phyloP scores from a whole-genome alignment of 1,140 invertebrate species.

The Microvelia longipes region DNA sequence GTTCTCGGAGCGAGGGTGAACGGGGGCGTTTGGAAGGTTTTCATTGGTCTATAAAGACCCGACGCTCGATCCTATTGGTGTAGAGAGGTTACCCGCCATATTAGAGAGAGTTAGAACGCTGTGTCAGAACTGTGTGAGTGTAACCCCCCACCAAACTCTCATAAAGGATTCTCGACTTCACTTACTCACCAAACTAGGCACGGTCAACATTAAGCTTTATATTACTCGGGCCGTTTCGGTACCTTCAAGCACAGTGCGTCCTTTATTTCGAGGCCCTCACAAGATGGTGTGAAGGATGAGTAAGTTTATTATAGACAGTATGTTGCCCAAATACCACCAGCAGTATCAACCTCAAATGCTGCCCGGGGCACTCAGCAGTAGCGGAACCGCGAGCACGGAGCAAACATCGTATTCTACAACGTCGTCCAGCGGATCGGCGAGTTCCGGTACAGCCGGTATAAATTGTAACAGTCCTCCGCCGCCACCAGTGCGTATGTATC shows the following conservation, averaged over 20 bases:
- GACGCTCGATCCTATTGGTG: not conserved
- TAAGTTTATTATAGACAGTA: slow-evolving; percentile 93
- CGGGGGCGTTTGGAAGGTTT: not conserved
- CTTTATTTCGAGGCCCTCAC: not conserved
- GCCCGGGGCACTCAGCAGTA: slow-evolving; percentile 31
- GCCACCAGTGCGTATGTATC: slow-evolving; percentile 35
- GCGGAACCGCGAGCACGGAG: slow-evolving; percentile 25
- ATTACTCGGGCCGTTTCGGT: not conserved
- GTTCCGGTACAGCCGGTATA: slow-evolving; percentile 30
- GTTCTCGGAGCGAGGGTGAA: not conserved
- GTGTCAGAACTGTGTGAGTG: too few species aligned
- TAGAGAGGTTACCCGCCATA: not conserved
- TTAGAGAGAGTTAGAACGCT: not conserved
- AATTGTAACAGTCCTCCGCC: slow-evolving; percentile 29
- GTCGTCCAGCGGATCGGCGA: slow-evolving; percentile 24
- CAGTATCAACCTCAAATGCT: slow-evolving; percentile 51
- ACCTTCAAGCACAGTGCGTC: not conserved
- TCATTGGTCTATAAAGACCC: not conserved
- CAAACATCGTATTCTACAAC: slow-evolving; percentile 33
- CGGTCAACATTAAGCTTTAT: slow-evolving; percentile 4
- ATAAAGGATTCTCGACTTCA: slow-evolving; percentile 4
- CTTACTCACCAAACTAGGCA: not conserved
- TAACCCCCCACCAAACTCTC: not conserved
- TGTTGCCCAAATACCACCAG: slow-evolving; percentile 84
- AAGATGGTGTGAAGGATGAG: slow-evolving; percentile 28